phyloP scores from a whole-genome alignment of 2,888 invertebrate species.

The Argyresthia goedartella region DNA sequence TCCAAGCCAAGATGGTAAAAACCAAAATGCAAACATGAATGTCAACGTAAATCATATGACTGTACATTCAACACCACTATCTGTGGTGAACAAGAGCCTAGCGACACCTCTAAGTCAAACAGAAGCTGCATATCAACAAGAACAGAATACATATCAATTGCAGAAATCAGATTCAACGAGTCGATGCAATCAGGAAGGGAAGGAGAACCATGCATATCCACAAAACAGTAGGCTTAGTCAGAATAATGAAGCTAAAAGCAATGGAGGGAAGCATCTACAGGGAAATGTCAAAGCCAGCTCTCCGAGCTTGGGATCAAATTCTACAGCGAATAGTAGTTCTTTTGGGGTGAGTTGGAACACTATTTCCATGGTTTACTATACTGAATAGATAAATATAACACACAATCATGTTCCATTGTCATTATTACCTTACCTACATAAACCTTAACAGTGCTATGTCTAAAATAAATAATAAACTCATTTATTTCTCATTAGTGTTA shows the following conservation, averaged over 20 bases:
- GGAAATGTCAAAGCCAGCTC: conserved; percentile 48
- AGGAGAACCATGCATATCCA: conserved; percentile 69
- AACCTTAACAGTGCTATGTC: too few species aligned
- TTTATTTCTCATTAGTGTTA: too few species aligned
- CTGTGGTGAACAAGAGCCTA: conserved; percentile 74
- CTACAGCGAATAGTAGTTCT: conserved; percentile 48
- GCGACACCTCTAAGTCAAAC: conserved; percentile 75
- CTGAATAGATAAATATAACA: not conserved
- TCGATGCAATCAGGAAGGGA: conserved; percentile 66
- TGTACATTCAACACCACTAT: conserved; percentile 64
- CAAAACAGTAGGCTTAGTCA: conserved; percentile 61
- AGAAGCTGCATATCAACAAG: conserved; percentile 65
- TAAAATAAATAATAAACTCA: too few species aligned
- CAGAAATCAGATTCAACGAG: conserved; percentile 65
- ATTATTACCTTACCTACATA: too few species aligned
- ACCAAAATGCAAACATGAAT: conserved; percentile 35
- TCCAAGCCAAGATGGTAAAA: conserved; percentile 29
- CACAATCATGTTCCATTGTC: not conserved
- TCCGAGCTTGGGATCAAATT: conserved; percentile 48
- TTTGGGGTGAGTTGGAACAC: conserved; percentile 46
- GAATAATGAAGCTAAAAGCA: conserved; percentile 41
- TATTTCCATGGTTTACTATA: not conserved
- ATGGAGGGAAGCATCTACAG: conserved; percentile 35
- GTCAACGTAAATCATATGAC: conserved; percentile 66
- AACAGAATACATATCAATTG: conserved; percentile 58